Conservation (phyloP, 37 sponge, comb jelly and placozoan species). For the Aphrocallistes beatrix region DNA sequence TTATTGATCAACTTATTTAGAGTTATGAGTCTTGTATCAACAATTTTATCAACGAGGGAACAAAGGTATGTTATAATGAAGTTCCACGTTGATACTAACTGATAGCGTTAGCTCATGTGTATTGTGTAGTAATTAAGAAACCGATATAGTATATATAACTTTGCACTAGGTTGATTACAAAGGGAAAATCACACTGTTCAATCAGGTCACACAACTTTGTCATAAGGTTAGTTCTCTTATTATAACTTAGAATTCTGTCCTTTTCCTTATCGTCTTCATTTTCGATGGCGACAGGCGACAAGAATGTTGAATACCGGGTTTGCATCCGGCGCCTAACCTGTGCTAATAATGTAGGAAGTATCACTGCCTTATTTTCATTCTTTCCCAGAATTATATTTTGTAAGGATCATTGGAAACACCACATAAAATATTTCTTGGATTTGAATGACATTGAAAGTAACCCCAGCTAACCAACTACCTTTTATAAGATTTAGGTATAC, state of each 20-base stretch:
- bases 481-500: too few relatives aligned
- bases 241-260: not conserved
- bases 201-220: not conserved
- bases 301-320: conserved; percentile 7
- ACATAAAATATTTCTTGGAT: too few relatives aligned
- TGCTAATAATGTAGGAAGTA: too few relatives aligned
- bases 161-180: not conserved
- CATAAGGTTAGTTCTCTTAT: not conserved
- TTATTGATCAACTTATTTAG: not conserved
- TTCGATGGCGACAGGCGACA: conserved; percentile 19
- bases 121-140: too few relatives aligned
- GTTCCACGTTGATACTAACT: too few relatives aligned
- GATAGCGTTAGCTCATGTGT: too few relatives aligned
- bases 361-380: too few relatives aligned
- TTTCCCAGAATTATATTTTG: too few relatives aligned
- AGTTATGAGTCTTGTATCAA: not conserved
- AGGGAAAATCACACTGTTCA: not conserved
- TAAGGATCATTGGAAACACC: too few relatives aligned
- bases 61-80: not conserved
- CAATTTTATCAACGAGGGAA: not conserved
- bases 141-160: too few relatives aligned
- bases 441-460: too few relatives aligned
- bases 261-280: not conserved
- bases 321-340: conserved; percentile 17
- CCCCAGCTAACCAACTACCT: too few relatives aligned